A percentile compares a stretch with the other conserved stretches of the same genome.
Conservation (phyloP, 2,113 vertebrate species). For the Spheniscus mendiculus region DNA sequence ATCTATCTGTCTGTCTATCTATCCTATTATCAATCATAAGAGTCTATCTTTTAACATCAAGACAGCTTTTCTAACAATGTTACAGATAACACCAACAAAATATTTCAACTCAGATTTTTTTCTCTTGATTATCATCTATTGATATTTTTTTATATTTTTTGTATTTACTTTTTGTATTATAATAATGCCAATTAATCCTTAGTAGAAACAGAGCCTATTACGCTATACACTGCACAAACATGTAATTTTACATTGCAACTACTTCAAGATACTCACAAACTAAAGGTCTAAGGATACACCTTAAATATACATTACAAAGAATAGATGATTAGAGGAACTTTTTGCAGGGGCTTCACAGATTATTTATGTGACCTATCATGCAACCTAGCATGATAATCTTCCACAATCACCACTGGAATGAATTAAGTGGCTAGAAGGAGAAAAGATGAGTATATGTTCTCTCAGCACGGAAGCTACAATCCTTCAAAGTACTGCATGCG, state of each 20-base stretch:
- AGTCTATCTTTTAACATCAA: neutral
- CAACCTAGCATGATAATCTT: neutral
- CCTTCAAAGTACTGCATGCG: neutral
- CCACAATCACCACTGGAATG: neutral
- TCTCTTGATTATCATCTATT: neutral
- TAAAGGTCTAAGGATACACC: neutral
- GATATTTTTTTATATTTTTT: neutral
- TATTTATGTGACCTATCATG: neutral
- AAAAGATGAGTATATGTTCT: neutral
- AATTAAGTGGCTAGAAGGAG: neutral
- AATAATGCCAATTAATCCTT: neutral
- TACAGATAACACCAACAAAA: neutral
- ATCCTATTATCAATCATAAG: neutral
- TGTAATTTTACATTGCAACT: neutral
- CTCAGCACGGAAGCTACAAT: neutral
- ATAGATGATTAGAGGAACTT: neutral
- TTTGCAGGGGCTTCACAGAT: neutral
- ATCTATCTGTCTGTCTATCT: neutral
- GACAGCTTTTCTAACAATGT: neutral
- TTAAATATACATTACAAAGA: neutral
- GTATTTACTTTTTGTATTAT: neutral
- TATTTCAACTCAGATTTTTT: neutral
- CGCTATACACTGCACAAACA: accelerated
- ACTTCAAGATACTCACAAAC: neutral
- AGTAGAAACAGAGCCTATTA: neutral